Conservation (phyloP, 2,113 vertebrate species). For the Axis porcinus region DNA sequence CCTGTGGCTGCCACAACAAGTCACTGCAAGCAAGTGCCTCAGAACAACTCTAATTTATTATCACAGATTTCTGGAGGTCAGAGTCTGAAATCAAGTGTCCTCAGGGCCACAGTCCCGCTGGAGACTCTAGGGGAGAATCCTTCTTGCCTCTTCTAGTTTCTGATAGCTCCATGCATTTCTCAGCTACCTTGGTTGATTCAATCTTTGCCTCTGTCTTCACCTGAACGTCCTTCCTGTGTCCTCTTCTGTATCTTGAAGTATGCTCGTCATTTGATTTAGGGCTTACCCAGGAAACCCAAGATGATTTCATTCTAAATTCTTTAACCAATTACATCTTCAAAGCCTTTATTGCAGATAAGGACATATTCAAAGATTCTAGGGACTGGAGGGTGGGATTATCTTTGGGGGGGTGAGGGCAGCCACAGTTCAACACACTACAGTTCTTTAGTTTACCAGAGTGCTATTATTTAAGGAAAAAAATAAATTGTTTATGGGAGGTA, state of each 20-base stretch:
- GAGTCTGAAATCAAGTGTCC: not conserved
- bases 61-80: not conserved
- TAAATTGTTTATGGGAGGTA: not conserved
- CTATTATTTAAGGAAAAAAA: not conserved
- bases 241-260: not conserved
- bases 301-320: not conserved
- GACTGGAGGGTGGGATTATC: not conserved
- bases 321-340: not conserved
- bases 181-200: not conserved
- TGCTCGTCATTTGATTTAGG: not conserved
- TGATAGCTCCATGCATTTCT: not conserved
- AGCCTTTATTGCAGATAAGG: not conserved
- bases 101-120: not conserved
- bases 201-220: not conserved
- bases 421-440: not conserved
- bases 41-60: not conserved
- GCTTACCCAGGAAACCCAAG: not conserved
- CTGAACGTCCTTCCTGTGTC: too few species aligned
- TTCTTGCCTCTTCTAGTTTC: not conserved
- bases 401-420: fast-evolving
- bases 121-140: not conserved
- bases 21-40: not conserved
- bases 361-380: not conserved
- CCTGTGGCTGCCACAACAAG: not conserved
- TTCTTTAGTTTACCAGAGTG: not conserved